Base-by-base conservation (phyloP, 2,797 vertebrate species). In the Halcyon smyrnensis region DNA sequence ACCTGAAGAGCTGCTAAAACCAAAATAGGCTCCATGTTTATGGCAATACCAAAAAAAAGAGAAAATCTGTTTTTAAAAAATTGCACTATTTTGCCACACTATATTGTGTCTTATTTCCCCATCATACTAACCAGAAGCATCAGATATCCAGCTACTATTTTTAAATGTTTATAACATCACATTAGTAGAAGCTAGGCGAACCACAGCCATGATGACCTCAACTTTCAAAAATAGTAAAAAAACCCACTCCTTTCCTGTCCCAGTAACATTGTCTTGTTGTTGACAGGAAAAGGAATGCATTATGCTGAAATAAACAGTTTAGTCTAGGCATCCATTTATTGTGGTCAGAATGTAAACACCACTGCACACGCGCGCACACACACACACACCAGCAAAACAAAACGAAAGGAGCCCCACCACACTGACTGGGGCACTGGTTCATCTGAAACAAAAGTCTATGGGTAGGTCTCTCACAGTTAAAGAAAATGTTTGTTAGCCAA, bases 141-240 rank as follows among this genome's bases (percentile, higher is more conserved):
- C 91, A 79, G 60, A 84, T 89, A 77, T 45, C 41, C 69, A 90
- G 69, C 43, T 30, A 57, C 83, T 95, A 86, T 97, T 93, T 96
- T 93, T 79, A 95, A 46, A 43, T 34, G 24, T 73, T 93, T 57
- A 4, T 48, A 93, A 88, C 59, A 77, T 57, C 21, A 54, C 50
- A 76, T 93, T 76, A 76, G 62, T 56, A 81, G 73, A 81, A 94
- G 89, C 82, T 17, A 75, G n/a, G 65, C 63, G 60, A 94, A 78
- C 76, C 67, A 70, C 43, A 18, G 63, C n/a, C 64, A 57, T 0
- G 0, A 84, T 94, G 94, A 96, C 41, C 68, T 95, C 92, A 93
- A 27, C 73, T 79, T 79, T 34, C 69, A 95, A 88, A 84, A 96
- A 89, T 0, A 92, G 76, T 28, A 27, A 46, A 57, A 68, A 92